A percentile compares a stretch with the other conserved stretches of the same genome.
Conservation (phyloP, 2,113 vertebrate species). For the Ictalurus furcatus region DNA sequence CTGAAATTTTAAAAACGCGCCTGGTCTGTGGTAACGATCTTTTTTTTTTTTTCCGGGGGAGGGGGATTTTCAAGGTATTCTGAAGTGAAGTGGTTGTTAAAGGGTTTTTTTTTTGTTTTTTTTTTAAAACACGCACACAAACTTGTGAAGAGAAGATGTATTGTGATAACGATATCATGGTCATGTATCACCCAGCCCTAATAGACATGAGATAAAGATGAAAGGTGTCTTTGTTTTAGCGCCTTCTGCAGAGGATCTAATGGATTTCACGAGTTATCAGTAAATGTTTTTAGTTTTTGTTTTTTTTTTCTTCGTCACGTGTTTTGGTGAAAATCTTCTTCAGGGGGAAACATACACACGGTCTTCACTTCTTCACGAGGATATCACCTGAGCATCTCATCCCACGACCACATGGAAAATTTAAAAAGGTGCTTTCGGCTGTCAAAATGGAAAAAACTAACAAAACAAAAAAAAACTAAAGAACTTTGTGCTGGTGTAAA, state of each 20-base stretch:
- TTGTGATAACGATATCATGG: neutral
- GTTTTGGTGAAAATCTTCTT: neutral
- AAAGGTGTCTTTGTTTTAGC: neutral
- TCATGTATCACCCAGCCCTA: neutral
- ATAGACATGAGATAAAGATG: neutral
- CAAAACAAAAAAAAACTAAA: too few relatives aligned
- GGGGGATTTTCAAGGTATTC: neutral
- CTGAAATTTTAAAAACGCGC: neutral
- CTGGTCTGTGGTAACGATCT: too few relatives aligned
- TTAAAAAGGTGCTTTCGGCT: neutral
- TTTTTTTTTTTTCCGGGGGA: too few relatives aligned
- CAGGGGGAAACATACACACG: neutral
- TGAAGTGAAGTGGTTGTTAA: neutral
- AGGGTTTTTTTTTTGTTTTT: neutral
- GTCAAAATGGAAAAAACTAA: neutral
- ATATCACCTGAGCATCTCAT: neutral
- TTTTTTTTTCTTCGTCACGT: neutral
- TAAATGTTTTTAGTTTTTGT: neutral
- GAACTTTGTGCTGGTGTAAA: constrained; percentile 3
- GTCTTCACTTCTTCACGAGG: neutral
- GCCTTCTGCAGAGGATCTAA: neutral
- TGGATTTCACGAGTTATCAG: neutral
- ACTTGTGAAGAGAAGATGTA: too few relatives aligned
- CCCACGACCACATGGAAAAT: neutral
- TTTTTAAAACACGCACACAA: too few relatives aligned